These are phyloP conservation scores for Trissoscelio sp. DNA, from an alignment of 2,888 invertebrate genomes.

Conservation along the genomic window DNA sequence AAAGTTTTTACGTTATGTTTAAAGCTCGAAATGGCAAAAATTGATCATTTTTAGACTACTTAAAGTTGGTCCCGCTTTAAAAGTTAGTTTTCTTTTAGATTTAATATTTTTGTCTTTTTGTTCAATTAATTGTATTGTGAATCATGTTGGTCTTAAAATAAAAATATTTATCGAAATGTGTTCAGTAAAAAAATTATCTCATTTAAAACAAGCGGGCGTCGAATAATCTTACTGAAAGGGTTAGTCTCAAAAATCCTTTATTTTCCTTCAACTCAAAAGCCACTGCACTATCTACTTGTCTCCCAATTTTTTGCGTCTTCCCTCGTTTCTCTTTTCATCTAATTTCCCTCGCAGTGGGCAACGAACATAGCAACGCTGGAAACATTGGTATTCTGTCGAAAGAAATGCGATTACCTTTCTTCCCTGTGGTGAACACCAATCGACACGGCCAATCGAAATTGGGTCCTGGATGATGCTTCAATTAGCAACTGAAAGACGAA, in stretches of 20 bases:
- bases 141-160: not conserved
- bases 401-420: slow-evolving; percentile 76
- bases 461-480: slow-evolving; percentile 49
- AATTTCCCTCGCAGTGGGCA: slow-evolving; percentile 73
- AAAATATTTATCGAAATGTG: not conserved
- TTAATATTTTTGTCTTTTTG: too few relatives aligned
- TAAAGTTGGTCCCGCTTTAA: too few relatives aligned
- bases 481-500: slow-evolving; percentile 59
- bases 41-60: too few relatives aligned
- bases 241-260: slow-evolving; percentile 22
- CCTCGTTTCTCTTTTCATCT: slow-evolving; percentile 70
- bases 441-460: slow-evolving; percentile 59
- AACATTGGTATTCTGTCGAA: slow-evolving; percentile 76
- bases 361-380: slow-evolving; percentile 50
- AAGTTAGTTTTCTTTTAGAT: too few relatives aligned
- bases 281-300: slow-evolving; percentile 30
- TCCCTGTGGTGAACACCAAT: slow-evolving; percentile 71
- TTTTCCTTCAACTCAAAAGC: slow-evolving; percentile 22
- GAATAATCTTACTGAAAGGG: slow-evolving; percentile 20
- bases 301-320: slow-evolving; percentile 28
- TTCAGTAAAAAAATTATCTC: not conserved
- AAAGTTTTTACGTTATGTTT: too few relatives aligned
- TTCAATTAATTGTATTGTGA: not conserved
- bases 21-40: too few relatives aligned
- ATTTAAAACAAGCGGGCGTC: slow-evolving; percentile 17